phyloP scores from a whole-genome alignment of 2,888 invertebrate species.

The Itoplectis maculator region DNA sequence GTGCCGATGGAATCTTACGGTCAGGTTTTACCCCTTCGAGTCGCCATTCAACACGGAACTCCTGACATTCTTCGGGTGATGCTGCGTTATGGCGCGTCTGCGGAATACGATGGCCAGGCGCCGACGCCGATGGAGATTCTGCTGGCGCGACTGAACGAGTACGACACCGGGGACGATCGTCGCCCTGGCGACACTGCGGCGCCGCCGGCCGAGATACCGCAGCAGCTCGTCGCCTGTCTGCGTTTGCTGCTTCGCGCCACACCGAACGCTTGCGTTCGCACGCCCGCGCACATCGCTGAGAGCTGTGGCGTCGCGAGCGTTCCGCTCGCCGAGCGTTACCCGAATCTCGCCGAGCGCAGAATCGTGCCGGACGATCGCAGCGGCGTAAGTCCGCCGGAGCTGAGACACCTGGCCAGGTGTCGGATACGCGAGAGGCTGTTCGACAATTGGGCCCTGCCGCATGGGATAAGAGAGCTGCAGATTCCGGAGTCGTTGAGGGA shows the following conservation, averaged over 20 bases:
- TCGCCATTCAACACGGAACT: conserved; percentile 90
- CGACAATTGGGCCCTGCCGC: conserved; percentile 90
- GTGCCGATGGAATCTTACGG: conserved; percentile 94
- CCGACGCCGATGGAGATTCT: conserved; percentile 88
- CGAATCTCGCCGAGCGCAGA: conserved; percentile 86
- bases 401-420: conserved; percentile 92
- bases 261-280: conserved; percentile 85
- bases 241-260: conserved; percentile 89
- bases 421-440: conserved; percentile 88
- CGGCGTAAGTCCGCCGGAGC: conserved; percentile 88
- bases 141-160: conserved; percentile 88
- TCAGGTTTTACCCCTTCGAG: conserved; percentile 89
- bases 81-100: conserved; percentile 86
- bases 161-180: too few relatives aligned
- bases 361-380: conserved; percentile 87
- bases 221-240: conserved; percentile 89
- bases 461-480: conserved; percentile 89
- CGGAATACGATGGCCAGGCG: conserved; percentile 87
- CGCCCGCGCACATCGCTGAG: conserved; percentile 79
- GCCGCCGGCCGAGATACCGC: conserved; percentile 86
- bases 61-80: conserved; percentile 91
- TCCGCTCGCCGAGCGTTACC: conserved; percentile 82
- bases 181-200: too few relatives aligned
- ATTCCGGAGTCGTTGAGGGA: conserved; percentile 89
- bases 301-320: conserved; percentile 78